Base-by-base conservation (phyloP, 2,113 vertebrate genomes). In the Tilapia sparmanii region DNA sequence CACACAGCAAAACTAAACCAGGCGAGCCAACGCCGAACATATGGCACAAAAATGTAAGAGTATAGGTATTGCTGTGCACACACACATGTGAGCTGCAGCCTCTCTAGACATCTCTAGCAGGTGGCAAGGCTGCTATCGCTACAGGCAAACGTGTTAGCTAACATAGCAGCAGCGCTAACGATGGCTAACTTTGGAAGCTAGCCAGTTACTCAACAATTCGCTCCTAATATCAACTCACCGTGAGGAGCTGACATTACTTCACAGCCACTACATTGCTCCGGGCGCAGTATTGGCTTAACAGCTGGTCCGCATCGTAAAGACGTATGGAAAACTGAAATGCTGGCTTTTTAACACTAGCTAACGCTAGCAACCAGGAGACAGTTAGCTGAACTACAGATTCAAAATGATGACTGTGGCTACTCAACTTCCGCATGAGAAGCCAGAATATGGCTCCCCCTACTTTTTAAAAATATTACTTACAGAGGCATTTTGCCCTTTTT, bases 351-450 rank as follows among this genome's bases (percentile, higher is more conserved):
- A 85, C 52, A 10, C 29, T 40, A 82, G 76, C 86, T 68, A 54
- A 31, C 38, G 81, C 35, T 78, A 38, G 83, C 57, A 57, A 50
- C 24, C 66, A 71, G 82, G 29, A 16, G 6, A 53, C 22, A 33
- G 38, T 52, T 88, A 79, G 55, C 42, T 73, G 8, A 84, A 83
- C 86, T 82, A 83, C 80, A 87, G 38, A 89, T 95, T 94, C 91
- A 95, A 95, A 95, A 86, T 31, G 52, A 84, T 24, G 42, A 84
- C 19, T 61, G 22, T 61, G 24, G 54, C 11, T 5, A 9, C 61
- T 61, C 35, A 11, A 76, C 87, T 95, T 94, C 94, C 94, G 94
- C 89, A 54, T 52, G 26, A 47, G 16, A 11, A 13, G 35, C 8
- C 4, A 11, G 26, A 35, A 40, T 57, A 54, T 81, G 16, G 73